These are phyloP conservation scores for Dendrophyllia cribrosa DNA, from an alignment of 64 coral and sea anemone genomes.

Conservation along the genomic window DNA sequence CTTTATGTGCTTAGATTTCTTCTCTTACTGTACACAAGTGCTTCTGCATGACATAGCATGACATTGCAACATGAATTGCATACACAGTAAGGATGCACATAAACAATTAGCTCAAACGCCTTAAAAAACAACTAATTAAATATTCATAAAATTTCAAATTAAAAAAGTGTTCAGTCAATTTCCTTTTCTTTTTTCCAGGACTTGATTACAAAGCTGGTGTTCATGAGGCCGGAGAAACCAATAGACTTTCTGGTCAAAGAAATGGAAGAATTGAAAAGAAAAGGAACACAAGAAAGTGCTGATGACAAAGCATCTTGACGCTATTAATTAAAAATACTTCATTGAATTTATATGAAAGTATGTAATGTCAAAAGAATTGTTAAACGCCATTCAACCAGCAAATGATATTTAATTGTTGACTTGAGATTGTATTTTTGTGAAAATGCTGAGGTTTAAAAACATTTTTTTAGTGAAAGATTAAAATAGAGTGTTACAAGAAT, in stretches of 20 bases:
- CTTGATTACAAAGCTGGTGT: conserved; percentile 67
- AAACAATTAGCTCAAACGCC: no score
- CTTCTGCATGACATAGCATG: no score
- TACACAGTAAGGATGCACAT: no score
- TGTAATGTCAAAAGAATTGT: neutral
- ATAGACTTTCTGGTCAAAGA: conserved; percentile 60
- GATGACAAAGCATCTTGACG: neutral
- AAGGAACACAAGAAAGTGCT: neutral
- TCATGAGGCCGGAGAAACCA: conserved; percentile 38
- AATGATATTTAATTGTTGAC: neutral
- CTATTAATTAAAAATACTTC: neutral
- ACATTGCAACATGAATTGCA: no score
- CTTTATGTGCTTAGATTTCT: no score
- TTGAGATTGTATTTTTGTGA: neutral
- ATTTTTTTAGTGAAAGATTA: neutral
- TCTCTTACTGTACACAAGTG: no score
- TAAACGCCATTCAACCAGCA: neutral
- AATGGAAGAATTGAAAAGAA: conserved; percentile 50
- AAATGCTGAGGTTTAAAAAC: neutral
- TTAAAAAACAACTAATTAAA: no score
- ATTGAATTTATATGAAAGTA: neutral
- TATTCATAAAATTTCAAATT: no score
- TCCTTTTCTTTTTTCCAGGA: conserved; percentile 25
- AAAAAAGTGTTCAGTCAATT: neutral
- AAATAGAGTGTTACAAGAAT: neutral